phyloP scores from a whole-genome alignment of 1,140 invertebrate species.

The Platyscapa corneri region DNA sequence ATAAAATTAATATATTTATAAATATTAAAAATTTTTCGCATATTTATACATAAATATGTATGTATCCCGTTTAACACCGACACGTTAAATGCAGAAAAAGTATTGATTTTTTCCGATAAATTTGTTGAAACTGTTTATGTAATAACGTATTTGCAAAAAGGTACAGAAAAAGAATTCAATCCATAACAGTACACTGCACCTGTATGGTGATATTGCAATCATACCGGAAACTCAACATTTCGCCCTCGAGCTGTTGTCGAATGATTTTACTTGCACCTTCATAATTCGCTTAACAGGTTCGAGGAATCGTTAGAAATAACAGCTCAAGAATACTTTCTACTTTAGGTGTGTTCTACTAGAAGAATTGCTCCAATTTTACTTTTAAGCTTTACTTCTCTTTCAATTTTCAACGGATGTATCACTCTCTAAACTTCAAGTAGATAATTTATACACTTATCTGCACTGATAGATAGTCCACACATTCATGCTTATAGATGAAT shows the following conservation, averaged over 20 bases:
- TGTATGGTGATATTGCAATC: not conserved
- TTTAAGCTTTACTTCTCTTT: not conserved
- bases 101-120: not conserved
- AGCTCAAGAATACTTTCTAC: not conserved
- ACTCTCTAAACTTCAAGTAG: not conserved
- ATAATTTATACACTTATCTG: not conserved
- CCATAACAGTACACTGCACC: not conserved
- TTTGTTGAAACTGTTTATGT: not conserved
- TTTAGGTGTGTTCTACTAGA: not conserved
- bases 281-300: slow-evolving; percentile 5
- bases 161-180: not conserved
- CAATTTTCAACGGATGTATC: not conserved
- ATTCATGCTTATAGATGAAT: not conserved
- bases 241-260: slow-evolving; percentile 7
- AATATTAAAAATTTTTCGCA: too few species aligned
- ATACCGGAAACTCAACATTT: slow-evolving; percentile 2
- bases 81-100: not conserved
- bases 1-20: too few species aligned
- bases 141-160: not conserved
- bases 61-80: too few species aligned
- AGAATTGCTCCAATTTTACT: slow-evolving; percentile 5
- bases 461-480: too few species aligned
- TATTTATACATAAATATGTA: too few species aligned
- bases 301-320: not conserved
- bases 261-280: not conserved